These are phyloP conservation scores for Drosophila leonis DNA, from an alignment of 2,888 invertebrate genomes.

Conservation along the genomic window DNA sequence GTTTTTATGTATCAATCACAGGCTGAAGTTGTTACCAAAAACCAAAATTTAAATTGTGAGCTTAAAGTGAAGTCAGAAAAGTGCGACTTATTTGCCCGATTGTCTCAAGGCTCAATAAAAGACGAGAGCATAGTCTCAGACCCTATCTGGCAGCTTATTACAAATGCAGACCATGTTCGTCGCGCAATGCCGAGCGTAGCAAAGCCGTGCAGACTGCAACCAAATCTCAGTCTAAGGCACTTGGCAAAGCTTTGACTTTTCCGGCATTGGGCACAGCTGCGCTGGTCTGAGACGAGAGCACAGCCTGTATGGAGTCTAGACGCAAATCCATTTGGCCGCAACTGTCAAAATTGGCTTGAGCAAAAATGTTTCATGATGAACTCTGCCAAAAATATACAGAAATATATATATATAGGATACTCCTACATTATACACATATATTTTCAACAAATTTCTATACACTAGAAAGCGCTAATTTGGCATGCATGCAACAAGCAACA, in stretches of 20 bases:
- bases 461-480: conserved; percentile 44
- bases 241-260: conserved; percentile 20
- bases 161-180: conserved; percentile 70
- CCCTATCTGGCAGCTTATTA: conserved; percentile 54
- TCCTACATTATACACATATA: not conserved
- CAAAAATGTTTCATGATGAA: conserved; percentile 50
- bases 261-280: conserved; percentile 27
- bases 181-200: conserved; percentile 35
- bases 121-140: not conserved
- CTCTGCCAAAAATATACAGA: conserved; percentile 27
- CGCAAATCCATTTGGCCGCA: conserved; percentile 59
- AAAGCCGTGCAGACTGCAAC: conserved; percentile 47
- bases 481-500: conserved; percentile 58
- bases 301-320: conserved; percentile 52
- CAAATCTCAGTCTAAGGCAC: conserved; percentile 59
- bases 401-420: not conserved
- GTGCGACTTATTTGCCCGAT: conserved; percentile 16
- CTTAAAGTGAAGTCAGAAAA: not conserved
- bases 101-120: conserved; percentile 9
- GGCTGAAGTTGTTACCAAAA: not conserved
- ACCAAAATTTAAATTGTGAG: not conserved
- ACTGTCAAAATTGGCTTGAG: conserved; percentile 30
- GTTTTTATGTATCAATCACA: not conserved
- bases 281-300: conserved; percentile 9
- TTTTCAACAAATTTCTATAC: conserved; percentile 19